A percentile compares a stretch with the other conserved stretches of the same genome.
Conservation (phyloP, 2,888 invertebrate species). For the Calephelis perditalis region DNA sequence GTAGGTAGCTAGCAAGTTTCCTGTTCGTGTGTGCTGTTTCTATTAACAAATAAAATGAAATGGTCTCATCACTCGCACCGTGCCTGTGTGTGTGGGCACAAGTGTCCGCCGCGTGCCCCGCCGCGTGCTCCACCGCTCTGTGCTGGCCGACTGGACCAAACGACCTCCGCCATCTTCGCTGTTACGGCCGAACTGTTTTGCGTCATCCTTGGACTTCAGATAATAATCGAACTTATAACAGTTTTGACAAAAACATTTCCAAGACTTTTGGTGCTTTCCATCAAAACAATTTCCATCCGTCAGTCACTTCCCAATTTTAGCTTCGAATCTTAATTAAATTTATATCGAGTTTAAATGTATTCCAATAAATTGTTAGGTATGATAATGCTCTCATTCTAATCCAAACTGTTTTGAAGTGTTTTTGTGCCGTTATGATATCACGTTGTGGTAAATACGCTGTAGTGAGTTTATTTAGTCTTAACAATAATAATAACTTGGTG, state of each 20-base stretch:
- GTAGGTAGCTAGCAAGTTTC: background rate
- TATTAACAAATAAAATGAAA: slow-evolving; percentile 18
- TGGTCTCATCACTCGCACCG: slow-evolving; percentile 8
- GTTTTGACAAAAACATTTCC: slow-evolving; percentile 8
- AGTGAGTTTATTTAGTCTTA: background rate
- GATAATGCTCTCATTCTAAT: background rate
- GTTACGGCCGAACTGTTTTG: slow-evolving; percentile 29
- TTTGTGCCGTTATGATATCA: slow-evolving; percentile 7
- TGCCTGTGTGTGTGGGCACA: slow-evolving; percentile 12
- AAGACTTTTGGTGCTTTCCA: background rate
- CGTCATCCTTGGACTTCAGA: slow-evolving; percentile 26
- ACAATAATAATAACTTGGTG: background rate
- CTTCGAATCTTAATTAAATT: background rate
- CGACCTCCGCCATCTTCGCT: slow-evolving; percentile 31
- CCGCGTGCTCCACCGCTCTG: slow-evolving; percentile 24
- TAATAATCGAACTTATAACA: slow-evolving; percentile 26
- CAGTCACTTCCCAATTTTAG: too few relatives aligned
- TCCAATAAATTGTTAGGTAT: background rate
- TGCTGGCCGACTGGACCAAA: too few relatives aligned
- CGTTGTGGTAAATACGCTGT: background rate
- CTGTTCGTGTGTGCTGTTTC: slow-evolving; percentile 1
- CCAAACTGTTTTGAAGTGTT: slow-evolving; percentile 15
- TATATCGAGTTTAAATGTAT: background rate
- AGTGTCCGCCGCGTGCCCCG: slow-evolving; percentile 31
- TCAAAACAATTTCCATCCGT: background rate